A percentile compares a stretch with the other conserved stretches of the same genome.
Conservation (phyloP, 2,888 invertebrate species). For the Aradus depressus region DNA sequence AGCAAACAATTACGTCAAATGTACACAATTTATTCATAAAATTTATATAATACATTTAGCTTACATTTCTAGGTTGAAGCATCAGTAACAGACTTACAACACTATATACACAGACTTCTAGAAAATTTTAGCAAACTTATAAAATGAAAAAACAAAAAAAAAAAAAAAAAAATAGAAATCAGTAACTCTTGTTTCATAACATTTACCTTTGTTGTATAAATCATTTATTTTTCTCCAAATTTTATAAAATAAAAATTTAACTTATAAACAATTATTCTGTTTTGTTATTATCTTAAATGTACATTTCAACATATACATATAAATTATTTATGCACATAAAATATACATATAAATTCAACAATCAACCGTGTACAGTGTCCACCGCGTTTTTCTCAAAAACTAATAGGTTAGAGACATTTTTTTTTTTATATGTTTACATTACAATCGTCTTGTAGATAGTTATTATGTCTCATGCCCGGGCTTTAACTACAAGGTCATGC, state of each 20-base stretch:
- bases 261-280: neutral
- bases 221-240: neutral
- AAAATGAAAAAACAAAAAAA: slow-evolving; percentile 7
- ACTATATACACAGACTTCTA: slow-evolving; percentile 23
- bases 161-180: no score
- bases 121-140: slow-evolving; percentile 23
- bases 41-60: slow-evolving; percentile 25
- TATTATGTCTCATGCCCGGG: no score
- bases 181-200: no score
- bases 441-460: no score
- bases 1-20: slow-evolving; percentile 25
- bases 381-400: no score
- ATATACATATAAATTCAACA: neutral
- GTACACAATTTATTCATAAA: slow-evolving; percentile 31
- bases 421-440: no score
- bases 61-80: slow-evolving; percentile 25
- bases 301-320: neutral
- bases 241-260: neutral
- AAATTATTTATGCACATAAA: neutral
- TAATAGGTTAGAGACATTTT: no score
- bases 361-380: no score
- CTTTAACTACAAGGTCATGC: no score
- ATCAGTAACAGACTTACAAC: slow-evolving; percentile 25
- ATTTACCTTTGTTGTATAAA: slow-evolving; percentile 5
- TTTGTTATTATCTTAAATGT: neutral